Evolutionary conservation across 2,113 vertebrate genomes (phyloP).

Genomic region (Mesocricetus auratus): DNA sequence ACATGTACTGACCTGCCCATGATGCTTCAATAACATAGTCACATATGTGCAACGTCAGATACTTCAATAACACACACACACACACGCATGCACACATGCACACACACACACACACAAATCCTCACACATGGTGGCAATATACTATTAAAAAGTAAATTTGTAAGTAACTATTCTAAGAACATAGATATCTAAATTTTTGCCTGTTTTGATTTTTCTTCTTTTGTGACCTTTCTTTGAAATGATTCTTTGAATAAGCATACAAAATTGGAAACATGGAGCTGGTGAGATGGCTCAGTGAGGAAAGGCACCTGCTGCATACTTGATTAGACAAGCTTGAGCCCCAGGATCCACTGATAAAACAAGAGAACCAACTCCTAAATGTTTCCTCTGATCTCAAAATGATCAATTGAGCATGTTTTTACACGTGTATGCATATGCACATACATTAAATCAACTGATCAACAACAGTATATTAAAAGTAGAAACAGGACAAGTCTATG

Average conservation of each 20-base stretch:
- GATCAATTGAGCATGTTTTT: no score
- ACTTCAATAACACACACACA: not conserved
- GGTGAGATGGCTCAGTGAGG: not conserved
- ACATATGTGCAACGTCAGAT: not conserved
- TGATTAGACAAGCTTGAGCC: not conserved
- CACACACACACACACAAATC: not conserved
- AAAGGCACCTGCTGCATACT: fast-evolving
- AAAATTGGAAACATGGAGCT: not conserved
- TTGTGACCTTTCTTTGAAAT: not conserved
- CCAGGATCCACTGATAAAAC: no score
- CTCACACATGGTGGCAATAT: not conserved
- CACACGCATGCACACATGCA: not conserved
- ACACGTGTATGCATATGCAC: no score
- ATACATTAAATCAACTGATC: no score
- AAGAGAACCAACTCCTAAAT: no score
- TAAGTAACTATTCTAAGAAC: not conserved
- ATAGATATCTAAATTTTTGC: not conserved
- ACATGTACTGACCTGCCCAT: not conserved
- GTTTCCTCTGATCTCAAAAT: not conserved
- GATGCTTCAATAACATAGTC: not conserved
- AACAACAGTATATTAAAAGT: no score
- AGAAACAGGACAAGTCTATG: not conserved
- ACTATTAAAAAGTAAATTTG: not conserved
- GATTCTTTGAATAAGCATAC: not conserved
- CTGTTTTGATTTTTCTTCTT: not conserved